Evolutionary conservation across 2,113 vertebrate genomes (phyloP).

Genomic region (Lepisosteus osseus): DNA sequence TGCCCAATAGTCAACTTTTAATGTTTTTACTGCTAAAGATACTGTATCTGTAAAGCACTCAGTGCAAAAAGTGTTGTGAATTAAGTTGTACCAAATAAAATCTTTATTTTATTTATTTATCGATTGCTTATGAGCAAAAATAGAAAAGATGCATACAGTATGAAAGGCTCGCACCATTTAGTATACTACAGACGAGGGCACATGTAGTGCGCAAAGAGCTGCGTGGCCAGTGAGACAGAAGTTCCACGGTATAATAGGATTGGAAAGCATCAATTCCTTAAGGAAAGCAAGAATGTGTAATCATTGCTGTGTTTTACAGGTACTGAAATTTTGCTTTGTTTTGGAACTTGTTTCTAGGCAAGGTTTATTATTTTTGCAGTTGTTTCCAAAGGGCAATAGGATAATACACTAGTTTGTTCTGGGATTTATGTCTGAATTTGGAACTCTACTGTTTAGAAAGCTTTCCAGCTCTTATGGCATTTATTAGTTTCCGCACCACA

Average conservation of each 20-base stretch:
- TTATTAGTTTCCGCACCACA: too few species aligned
- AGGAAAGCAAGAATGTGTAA: neutral
- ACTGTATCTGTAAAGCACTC: too few species aligned
- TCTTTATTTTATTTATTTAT: too few species aligned
- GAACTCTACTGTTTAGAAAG: slow-evolving; percentile 19
- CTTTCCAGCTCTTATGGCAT: slow-evolving; percentile 17
- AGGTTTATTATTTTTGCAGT: slow-evolving; percentile 39
- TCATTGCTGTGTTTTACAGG: slow-evolving; percentile 16
- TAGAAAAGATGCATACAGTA: too few species aligned
- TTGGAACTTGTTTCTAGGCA: slow-evolving; percentile 41
- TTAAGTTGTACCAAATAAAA: too few species aligned
- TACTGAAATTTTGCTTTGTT: slow-evolving; percentile 25
- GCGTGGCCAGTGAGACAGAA: neutral
- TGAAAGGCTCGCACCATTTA: too few species aligned
- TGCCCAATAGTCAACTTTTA: too few species aligned
- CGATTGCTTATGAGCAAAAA: too few species aligned
- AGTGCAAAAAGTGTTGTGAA: too few species aligned
- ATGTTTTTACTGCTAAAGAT: too few species aligned
- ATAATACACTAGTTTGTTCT: slow-evolving; percentile 23
- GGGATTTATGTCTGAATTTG: slow-evolving; percentile 24
- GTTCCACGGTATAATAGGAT: neutral
- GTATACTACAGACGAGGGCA: too few species aligned
- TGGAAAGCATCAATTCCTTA: neutral
- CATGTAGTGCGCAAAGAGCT: too few species aligned
- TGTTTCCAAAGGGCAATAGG: slow-evolving; percentile 47